Percentiles rank a stretch among this genome's conserved stretches.
These are phyloP conservation scores for Phoenicopterus ruber DNA, from an alignment of 2,113 vertebrate species.

Conservation along the genomic window DNA sequence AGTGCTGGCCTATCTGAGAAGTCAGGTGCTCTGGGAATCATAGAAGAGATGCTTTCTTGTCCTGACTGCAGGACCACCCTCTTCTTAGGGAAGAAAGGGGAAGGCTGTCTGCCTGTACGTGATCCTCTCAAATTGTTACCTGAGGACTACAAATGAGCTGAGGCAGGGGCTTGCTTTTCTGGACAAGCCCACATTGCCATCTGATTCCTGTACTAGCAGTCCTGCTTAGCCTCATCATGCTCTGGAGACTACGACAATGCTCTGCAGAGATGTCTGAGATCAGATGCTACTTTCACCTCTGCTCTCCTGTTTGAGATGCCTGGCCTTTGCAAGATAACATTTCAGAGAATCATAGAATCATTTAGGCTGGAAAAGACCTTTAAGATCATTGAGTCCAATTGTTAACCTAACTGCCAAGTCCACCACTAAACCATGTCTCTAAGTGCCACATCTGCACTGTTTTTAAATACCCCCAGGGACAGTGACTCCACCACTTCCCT, in stretches of 20 bases:
- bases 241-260: not conserved
- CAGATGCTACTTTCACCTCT: not conserved
- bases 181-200: not conserved
- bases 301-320: not conserved
- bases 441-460: too few species aligned
- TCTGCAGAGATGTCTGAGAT: not conserved
- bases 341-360: not conserved
- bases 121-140: not conserved
- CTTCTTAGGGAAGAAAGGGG: not conserved
- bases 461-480: too few species aligned
- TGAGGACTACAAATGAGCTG: not conserved
- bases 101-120: not conserved
- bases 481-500: too few species aligned
- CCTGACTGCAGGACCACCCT: not conserved
- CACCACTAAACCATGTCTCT: too few species aligned
- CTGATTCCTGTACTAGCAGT: not conserved
- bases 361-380: too few species aligned
- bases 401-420: too few species aligned
- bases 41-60: not conserved
- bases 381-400: too few species aligned
- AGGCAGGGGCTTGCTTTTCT: not conserved
- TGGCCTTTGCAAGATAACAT: not conserved
- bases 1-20: not conserved
- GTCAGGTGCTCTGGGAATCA: not conserved
- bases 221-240: not conserved